Percentiles rank a stretch among this genome's conserved stretches.
These are phyloP conservation scores for Synanthedon vespiformis DNA, from an alignment of 2,888 invertebrate genomes.

Conservation along the genomic window DNA sequence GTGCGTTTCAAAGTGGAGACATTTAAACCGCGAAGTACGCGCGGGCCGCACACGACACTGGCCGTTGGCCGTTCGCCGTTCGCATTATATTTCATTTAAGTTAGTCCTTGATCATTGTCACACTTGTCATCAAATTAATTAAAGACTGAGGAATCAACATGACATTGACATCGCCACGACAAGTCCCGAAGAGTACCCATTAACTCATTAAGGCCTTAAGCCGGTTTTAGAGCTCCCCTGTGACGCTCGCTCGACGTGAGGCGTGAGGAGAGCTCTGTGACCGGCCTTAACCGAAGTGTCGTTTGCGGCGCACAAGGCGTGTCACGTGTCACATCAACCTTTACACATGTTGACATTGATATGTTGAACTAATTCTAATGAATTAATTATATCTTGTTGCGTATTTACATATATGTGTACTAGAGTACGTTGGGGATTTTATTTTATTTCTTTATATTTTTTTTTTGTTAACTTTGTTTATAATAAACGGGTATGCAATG, in stretches of 20 bases:
- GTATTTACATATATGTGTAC: slow-evolving; percentile 48
- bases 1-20: slow-evolving; percentile 58
- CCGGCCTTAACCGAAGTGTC: slow-evolving; percentile 23
- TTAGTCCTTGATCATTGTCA: slow-evolving; percentile 67
- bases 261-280: too few species aligned
- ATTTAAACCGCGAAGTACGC: slow-evolving; percentile 19
- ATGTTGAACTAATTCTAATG: slow-evolving; percentile 70
- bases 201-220: slow-evolving; percentile 34
- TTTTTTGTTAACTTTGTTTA: slow-evolving; percentile 63
- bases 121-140: slow-evolving; percentile 47
- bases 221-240: too few species aligned
- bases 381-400: slow-evolving; percentile 62
- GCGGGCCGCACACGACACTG: slow-evolving; percentile 7
- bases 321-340: slow-evolving; percentile 50
- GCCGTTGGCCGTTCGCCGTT: too few species aligned
- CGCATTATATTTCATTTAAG: slow-evolving; percentile 64
- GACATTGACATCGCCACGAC: slow-evolving; percentile 66
- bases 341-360: slow-evolving; percentile 70
- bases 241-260: too few species aligned
- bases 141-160: slow-evolving; percentile 70
- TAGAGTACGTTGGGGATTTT: slow-evolving; percentile 41
- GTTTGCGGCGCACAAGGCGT: slow-evolving; percentile 26
- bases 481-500: slow-evolving; percentile 66
- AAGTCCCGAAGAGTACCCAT: slow-evolving; percentile 50
- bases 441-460: slow-evolving; percentile 46